These are phyloP conservation scores for Podilymbus podiceps DNA, from an alignment of 2,113 vertebrate genomes.

Conservation along the genomic window DNA sequence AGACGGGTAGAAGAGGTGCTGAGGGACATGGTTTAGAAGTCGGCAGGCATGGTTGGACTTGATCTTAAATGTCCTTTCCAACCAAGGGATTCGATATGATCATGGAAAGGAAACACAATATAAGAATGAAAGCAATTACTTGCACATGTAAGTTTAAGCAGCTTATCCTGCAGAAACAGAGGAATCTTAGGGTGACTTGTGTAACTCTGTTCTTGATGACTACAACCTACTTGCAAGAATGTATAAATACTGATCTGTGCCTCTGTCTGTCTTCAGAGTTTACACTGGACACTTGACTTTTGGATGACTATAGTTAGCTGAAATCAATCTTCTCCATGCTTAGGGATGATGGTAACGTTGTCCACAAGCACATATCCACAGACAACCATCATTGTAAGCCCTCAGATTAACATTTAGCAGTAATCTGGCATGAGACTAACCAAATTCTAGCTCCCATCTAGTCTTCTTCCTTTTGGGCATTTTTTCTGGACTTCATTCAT, in stretches of 20 bases:
- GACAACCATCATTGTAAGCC: neutral
- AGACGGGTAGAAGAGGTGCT: too few relatives aligned
- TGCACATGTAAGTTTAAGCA: neutral
- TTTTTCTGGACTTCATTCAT: neutral
- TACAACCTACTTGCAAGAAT: neutral
- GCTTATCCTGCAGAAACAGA: neutral
- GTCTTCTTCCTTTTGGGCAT: neutral
- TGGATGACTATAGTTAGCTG: neutral
- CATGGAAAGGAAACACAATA: neutral
- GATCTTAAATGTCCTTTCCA: too few relatives aligned
- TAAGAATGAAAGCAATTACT: neutral
- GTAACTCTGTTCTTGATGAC: neutral
- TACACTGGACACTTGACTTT: neutral
- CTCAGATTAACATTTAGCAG: neutral
- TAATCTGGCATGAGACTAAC: neutral
- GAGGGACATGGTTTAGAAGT: too few relatives aligned
- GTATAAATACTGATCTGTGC: neutral
- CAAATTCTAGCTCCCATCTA: neutral
- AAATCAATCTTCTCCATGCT: neutral
- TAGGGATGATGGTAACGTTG: neutral
- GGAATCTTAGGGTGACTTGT: neutral
- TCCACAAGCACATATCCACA: neutral
- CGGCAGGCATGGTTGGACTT: too few relatives aligned
- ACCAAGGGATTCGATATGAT: too few relatives aligned
- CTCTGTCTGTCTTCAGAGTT: neutral